These are phyloP conservation scores for Trachelipus rathkii DNA, from an alignment of 1,140 invertebrate species.

Conservation along the genomic window DNA sequence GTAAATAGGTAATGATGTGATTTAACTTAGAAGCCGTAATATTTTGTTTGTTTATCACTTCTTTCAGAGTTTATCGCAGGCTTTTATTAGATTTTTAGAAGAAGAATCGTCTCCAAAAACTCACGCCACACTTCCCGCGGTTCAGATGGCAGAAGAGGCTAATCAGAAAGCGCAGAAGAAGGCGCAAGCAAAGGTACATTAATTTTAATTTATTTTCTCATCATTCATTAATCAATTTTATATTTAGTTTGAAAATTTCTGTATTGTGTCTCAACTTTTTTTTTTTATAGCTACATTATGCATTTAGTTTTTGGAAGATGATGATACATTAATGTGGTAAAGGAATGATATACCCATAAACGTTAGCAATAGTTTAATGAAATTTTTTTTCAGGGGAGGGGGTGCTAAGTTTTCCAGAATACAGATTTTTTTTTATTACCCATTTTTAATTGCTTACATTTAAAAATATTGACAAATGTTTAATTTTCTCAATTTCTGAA, in stretches of 20 bases:
- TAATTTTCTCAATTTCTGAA: too few relatives aligned
- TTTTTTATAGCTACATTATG: not conserved
- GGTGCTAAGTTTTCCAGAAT: too few relatives aligned
- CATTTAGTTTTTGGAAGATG: not conserved
- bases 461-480: not conserved
- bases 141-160: constrained; percentile 31
- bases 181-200: not conserved
- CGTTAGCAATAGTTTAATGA: too few relatives aligned
- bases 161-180: constrained; percentile 10
- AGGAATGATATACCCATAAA: not conserved
- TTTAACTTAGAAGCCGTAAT: too few relatives aligned
- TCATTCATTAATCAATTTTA: too few relatives aligned
- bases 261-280: not conserved
- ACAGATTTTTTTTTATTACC: too few relatives aligned
- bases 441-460: too few relatives aligned
- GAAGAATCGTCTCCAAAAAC: constrained; percentile 61
- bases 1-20: too few relatives aligned
- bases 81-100: constrained; percentile 86
- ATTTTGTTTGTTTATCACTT: too few relatives aligned
- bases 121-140: constrained; percentile 13
- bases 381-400: too few relatives aligned
- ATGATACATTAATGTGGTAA: not conserved
- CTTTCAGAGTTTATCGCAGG: constrained; percentile 52
- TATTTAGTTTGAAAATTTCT: not conserved
- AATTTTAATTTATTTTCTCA: too few relatives aligned